Base-by-base conservation (phyloP, 2,888 invertebrate species). In the Caenorhabditis macrosperma region DNA sequence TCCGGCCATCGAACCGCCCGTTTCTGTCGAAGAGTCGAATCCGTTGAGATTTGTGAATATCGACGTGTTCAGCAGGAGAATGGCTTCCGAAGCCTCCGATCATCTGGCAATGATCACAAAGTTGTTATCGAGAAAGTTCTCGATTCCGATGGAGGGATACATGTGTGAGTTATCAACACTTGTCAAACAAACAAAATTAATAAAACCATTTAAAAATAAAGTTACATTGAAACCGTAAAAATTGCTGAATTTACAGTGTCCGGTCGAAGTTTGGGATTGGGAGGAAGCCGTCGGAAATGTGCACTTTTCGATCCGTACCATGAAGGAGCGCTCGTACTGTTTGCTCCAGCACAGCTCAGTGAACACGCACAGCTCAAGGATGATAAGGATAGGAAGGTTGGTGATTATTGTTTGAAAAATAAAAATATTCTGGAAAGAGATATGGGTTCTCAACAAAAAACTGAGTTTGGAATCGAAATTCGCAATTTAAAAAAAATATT, bases 341-440 rank as follows among this genome's bases (percentile, higher is more conserved):
- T 94, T 90, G 92, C 93, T 0, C 98, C 99, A 0, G 95, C 95
- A 0, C 76, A 59, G 24, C 93, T 95, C 55, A 94, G 94, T 7
- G 95, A 95, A 88, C 95, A 97, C 90, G 96, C 97, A 72, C 94
- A 94, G 90, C 92, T 98, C 90, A 95, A 95, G 91, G 94, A 91
- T 2, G 86, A 87, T 44, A 95, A 95, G 92, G 94, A 92, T 17
- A 83, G 88, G 41, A 85, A 87, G 52, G 72, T 75, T 77, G 75
- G 81, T 15, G 3, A 3, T 9, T 3, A 15, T 38, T 38, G 33
- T n/a, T n/a, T 9, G 55, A 24, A 33, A 33, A 33, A 33, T 33
- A 33, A 33, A 33, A 33, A 33, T 33, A 33, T 7, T 7, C 5
- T 33, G 9, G 9, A 33, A 33, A 33, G 5, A 7, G 9, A 33